A percentile compares a stretch with the other conserved stretches of the same genome.
Conservation (phyloP, 2,113 vertebrate species). For the Tapirus terrestris region DNA sequence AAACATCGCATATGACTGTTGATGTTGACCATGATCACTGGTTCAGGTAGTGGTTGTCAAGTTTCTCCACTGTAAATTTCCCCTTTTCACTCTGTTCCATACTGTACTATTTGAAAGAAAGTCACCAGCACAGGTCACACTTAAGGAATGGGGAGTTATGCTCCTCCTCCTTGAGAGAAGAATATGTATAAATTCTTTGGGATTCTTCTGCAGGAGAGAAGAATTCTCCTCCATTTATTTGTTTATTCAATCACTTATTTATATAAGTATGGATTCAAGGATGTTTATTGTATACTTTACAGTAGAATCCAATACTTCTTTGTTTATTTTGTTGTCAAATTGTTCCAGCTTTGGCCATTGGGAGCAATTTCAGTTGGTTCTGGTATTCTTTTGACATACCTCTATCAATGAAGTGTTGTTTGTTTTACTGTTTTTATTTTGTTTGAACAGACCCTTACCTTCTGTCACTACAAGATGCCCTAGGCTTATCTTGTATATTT, state of each 20-base stretch:
- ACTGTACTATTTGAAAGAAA: neutral
- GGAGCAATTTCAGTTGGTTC: neutral
- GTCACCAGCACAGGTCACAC: neutral
- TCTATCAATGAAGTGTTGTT: neutral
- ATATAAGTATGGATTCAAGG: neutral
- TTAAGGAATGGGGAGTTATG: rapidly evolving
- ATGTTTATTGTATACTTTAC: neutral
- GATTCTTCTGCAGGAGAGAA: neutral
- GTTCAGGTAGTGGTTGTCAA: neutral
- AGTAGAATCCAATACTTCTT: neutral
- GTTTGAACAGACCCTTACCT: neutral
- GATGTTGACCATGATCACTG: neutral
- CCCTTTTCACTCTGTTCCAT: neutral
- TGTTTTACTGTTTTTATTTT: neutral
- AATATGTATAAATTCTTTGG: neutral
- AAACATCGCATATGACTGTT: neutral
- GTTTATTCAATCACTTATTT: neutral
- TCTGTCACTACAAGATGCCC: neutral
- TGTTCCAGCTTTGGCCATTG: neutral
- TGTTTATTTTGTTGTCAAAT: neutral
- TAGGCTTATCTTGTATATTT: neutral
- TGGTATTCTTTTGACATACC: neutral
- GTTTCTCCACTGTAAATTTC: neutral
- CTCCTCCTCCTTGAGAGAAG: neutral
- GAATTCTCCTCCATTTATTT: neutral